Conservation (phyloP, 92 coral and sea anemone species). For the Blastomussa wellsi region DNA sequence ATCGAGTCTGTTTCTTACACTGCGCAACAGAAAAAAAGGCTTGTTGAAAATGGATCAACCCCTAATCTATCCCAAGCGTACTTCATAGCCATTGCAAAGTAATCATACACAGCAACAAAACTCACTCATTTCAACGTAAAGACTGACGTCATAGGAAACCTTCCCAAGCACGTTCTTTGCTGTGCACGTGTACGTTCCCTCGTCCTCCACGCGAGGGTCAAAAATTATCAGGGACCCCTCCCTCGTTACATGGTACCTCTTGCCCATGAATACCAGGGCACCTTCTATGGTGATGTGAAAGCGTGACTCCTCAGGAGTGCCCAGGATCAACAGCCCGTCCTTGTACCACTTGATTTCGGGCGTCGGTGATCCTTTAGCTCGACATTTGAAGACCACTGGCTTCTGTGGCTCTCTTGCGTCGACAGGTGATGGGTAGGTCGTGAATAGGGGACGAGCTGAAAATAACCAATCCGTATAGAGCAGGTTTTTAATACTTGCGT, state of each 20-base stretch:
- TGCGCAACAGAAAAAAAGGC: too few species aligned
- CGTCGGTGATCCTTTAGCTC: slow-evolving; percentile 69
- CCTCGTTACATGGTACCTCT: slow-evolving; percentile 71
- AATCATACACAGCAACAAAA: not conserved
- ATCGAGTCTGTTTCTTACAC: not conserved
- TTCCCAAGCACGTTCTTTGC: slow-evolving; percentile 75
- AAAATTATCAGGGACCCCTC: slow-evolving; percentile 80
- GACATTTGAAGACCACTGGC: slow-evolving; percentile 78
- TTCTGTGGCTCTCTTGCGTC: slow-evolving; percentile 71
- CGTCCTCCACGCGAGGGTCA: slow-evolving; percentile 78
- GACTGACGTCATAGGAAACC: slow-evolving; percentile 49
- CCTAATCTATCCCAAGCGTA: not conserved
- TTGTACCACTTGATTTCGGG: slow-evolving; percentile 77
- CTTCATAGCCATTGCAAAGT: not conserved
- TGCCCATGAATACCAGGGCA: slow-evolving; percentile 69
- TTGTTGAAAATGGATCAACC: not conserved
- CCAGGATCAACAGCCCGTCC: slow-evolving; percentile 57
- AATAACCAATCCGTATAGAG: too few species aligned
- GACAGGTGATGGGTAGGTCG: slow-evolving; percentile 52
- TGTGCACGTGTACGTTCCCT: slow-evolving; percentile 66
- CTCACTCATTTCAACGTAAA: slow-evolving; percentile 86
- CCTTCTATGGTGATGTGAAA: slow-evolving; percentile 66
- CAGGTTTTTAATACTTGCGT: too few species aligned
- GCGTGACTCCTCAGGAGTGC: slow-evolving; percentile 57
- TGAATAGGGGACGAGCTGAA: slow-evolving; percentile 71